Evolutionary conservation across 2,888 invertebrate species (phyloP), one percentile per base, ranked within the genome.

Genomic region (Frankliniella fusca): DNA sequence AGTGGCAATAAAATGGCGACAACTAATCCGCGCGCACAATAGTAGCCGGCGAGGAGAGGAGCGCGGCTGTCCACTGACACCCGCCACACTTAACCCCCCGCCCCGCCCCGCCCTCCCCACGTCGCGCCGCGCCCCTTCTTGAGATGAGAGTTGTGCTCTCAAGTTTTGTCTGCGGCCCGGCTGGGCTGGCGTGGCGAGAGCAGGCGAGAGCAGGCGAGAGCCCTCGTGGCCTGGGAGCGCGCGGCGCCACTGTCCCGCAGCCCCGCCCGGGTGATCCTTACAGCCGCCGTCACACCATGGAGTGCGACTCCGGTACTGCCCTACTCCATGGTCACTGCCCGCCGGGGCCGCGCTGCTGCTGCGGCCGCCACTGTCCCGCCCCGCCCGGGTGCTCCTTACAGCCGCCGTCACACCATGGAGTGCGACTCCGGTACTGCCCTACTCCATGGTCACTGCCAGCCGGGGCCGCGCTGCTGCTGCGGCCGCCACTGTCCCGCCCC

Each of bases 71-170:
- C 81, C 76, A 70, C 70, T 81, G 48, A 76, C 48, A 70, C 61
- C 76, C 49, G 70, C 76, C 81, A 76, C 70, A 65, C 81, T 61
- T 70, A 61, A 81, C 70, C 54, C 81, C 50, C 89, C 89, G 89
- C 88, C 88, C 88, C 88, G 88, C 89, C 89, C 89, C 88, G 89
- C 88, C 89, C 89, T 89, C 89, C 89, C 89, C 89, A 89, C n/a
- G 65, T n/a, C 70, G 23, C n/a, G 70, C 23, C n/a, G 9, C 23
- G 70, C 23, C 70, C 23, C 23, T 27, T 27, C 70, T 76, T 76
- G 23, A 76, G 70, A 76, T 27, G 70, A 76, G 70, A 76, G 70
- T 76, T 27, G 70, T 76, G 12, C 70, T 76, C 70, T 76, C 70
- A 76, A 76, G 70, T 76, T 76, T 76, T 76, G 70, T 76, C 70